These are phyloP conservation scores for Chaunax sp. DNA, from an alignment of 2,797 vertebrate species.

Conservation along the genomic window DNA sequence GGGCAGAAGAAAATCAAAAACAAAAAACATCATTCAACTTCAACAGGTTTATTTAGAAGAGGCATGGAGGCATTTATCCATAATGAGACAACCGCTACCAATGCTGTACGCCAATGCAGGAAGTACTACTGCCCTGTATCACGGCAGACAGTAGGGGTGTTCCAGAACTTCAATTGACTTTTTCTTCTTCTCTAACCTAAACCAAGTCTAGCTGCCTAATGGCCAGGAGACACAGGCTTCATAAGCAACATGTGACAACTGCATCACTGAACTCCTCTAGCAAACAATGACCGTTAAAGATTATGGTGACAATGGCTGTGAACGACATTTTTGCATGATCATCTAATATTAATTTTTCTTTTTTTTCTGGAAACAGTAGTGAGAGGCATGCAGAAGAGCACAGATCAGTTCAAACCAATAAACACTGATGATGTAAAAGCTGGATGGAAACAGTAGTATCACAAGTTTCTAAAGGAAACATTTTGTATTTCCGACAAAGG, in stretches of 20 bases:
- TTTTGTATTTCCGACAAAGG: background rate
- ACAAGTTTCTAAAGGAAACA: background rate
- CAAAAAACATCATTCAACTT: slow-evolving; percentile 10
- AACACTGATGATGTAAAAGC: background rate
- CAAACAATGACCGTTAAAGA: no score
- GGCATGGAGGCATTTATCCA: background rate
- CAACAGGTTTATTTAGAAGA: slow-evolving; percentile 4
- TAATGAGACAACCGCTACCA: no score
- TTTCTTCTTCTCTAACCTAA: background rate
- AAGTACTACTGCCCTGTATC: background rate
- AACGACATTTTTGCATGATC: no score
- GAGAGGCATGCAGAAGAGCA: background rate
- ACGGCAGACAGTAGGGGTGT: background rate
- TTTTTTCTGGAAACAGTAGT: background rate
- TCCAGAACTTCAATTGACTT: no score
- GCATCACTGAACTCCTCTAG: no score
- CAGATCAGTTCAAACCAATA: background rate
- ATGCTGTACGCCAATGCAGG: background rate
- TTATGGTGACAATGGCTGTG: no score
- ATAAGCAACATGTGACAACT: no score
- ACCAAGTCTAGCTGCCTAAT: background rate
- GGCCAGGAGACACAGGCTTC: no score
- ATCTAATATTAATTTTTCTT: background rate
- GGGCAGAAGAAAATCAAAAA: slow-evolving; percentile 32
- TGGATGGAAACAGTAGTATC: background rate